Evolutionary conservation across 2,797 vertebrate species (phyloP).

Genomic region (Gallirallus australis): DNA sequence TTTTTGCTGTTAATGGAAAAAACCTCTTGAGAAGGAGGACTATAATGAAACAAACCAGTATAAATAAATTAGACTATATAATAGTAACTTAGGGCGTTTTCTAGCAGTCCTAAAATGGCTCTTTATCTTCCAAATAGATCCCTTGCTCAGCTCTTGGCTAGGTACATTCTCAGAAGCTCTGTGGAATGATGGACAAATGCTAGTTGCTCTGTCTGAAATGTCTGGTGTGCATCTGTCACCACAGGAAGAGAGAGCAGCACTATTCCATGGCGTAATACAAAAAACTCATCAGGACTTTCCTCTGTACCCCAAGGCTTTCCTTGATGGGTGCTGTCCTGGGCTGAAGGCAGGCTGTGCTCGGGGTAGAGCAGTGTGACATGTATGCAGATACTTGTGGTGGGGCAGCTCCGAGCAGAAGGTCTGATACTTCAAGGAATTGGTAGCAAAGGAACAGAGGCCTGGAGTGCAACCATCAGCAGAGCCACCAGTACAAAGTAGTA

Average conservation of each 20-base stretch:
- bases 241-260: neutral
- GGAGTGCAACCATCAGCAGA: neutral
- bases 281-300: neutral
- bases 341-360: neutral
- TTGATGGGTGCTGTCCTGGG: neutral
- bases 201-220: neutral
- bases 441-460: neutral
- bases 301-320: neutral
- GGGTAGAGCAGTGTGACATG: too few species aligned
- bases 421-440: neutral
- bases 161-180: neutral
- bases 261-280: neutral
- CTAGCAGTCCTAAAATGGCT: neutral
- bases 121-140: neutral
- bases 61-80: neutral
- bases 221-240: neutral
- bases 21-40: neutral
- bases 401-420: neutral
- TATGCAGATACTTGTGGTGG: neutral
- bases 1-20: neutral
- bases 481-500: rapidly evolving
- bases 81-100: neutral
- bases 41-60: neutral
- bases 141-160: neutral
- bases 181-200: neutral